Conservation (phyloP, 2,888 invertebrate species). For the Digitonthophagus gazella region DNA sequence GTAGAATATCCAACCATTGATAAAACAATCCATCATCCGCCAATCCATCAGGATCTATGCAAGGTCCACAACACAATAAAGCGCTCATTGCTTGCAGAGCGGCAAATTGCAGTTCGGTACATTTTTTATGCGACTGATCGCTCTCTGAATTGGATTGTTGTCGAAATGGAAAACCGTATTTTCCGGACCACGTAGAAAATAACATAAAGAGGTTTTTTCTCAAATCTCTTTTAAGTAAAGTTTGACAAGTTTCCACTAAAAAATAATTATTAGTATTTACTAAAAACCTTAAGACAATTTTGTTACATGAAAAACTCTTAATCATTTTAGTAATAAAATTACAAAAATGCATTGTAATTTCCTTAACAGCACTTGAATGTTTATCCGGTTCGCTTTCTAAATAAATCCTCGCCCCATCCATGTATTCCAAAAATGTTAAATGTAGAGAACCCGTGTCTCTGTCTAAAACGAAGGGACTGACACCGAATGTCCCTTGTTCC, state of each 20-base stretch:
- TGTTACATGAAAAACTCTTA: constrained; percentile 86
- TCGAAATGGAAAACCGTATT: constrained; percentile 69
- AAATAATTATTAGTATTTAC: neutral
- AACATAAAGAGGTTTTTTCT: constrained; percentile 85
- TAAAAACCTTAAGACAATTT: neutral
- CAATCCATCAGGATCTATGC: constrained; percentile 81
- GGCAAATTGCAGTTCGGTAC: constrained; percentile 54
- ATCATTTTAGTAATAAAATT: constrained; percentile 92
- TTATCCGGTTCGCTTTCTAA: constrained; percentile 93
- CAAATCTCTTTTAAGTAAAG: constrained; percentile 82
- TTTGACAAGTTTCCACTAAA: constrained; percentile 83
- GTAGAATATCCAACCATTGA: constrained; percentile 88
- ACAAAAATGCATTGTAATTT: constrained; percentile 91
- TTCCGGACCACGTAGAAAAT: constrained; percentile 93
- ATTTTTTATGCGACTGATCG: constrained; percentile 42
- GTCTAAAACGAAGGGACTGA: constrained; percentile 54
- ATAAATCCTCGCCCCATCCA: constrained; percentile 89
- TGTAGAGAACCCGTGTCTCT: constrained; percentile 78
- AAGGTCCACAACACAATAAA: constrained; percentile 91
- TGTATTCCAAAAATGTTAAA: constrained; percentile 87
- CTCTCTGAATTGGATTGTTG: constrained; percentile 35
- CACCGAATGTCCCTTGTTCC: constrained; percentile 84
- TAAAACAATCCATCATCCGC: constrained; percentile 92
- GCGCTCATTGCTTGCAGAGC: constrained; percentile 88
- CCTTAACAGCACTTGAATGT: constrained; percentile 81